Conservation (phyloP, 2,113 vertebrate species). For the Vidua chalybeata region DNA sequence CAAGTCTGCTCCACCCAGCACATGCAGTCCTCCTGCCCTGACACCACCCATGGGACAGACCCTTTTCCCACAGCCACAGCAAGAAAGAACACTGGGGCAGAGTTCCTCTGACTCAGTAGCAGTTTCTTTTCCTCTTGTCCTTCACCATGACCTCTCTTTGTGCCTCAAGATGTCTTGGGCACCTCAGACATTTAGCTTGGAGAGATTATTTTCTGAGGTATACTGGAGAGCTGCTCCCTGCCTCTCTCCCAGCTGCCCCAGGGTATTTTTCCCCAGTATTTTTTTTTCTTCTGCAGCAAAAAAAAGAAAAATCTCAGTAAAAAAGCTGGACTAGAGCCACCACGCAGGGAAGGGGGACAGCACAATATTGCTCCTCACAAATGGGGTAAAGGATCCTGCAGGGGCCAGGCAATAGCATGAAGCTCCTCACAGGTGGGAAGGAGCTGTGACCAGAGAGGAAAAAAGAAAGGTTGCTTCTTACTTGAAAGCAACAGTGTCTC, state of each 20-base stretch:
- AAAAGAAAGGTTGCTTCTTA: background rate
- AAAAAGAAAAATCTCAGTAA: background rate
- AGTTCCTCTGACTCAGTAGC: background rate
- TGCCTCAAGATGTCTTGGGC: background rate
- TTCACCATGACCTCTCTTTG: background rate
- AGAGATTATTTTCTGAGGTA: background rate
- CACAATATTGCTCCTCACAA: background rate
- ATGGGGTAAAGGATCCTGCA: background rate
- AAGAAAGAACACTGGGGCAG: background rate
- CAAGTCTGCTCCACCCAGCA: background rate
- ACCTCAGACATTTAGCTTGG: background rate
- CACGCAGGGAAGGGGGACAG: fast-evolving
- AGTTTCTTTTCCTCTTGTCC: conserved; percentile 16
- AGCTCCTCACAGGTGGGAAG: background rate
- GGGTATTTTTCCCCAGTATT: background rate
- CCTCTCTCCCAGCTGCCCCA: background rate
- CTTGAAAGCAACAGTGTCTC: background rate
- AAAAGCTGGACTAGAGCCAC: background rate
- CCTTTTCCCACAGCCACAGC: background rate
- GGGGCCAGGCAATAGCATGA: background rate
- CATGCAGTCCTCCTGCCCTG: background rate
- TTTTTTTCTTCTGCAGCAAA: conserved; percentile 9
- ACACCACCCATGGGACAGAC: background rate
- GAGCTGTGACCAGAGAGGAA: background rate
- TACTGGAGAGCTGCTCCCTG: background rate